Base-by-base conservation (phyloP, 2,888 invertebrate genomes). In the Brachylomia viminalis region DNA sequence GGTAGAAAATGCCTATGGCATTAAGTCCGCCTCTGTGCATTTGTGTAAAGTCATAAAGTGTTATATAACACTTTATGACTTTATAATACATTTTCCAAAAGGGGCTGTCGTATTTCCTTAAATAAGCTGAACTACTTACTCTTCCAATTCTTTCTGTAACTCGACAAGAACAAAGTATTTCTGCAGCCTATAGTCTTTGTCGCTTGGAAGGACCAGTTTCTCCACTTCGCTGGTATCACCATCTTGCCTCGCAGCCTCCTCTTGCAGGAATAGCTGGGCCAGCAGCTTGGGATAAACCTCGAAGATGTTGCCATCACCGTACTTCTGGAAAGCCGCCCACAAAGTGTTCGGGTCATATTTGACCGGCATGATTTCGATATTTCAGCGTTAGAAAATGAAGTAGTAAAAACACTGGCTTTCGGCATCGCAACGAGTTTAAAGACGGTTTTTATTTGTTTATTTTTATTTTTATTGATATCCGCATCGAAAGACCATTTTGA, bases 81-180 rank as follows among this genome's bases (percentile, higher is more conserved):
- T n/a, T n/a, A n/a, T n/a, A n/a, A n/a, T n/a, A n/a, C n/a, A n/a
- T n/a, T 45, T 30, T 17, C 15, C 17, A 42, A 42, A 6, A 65
- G 11, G 3, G 27, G 5, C 30, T 20, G 7, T 42, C 42, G 10
- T 42, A 42, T 42, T 42, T 23, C 4, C 45, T 56, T 23, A 49
- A 49, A 47, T 38, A 10, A 2, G 17, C 3, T 11, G 3, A 72
- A 33, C 33, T 45, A 87, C 90, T 86, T 94, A 90, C 86, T 80
- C 74, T 69, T 93, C 93, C 87, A 93, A 86, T 82, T 94, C 92
- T 88, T 98, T 97, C 91, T 98, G 98, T 91, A 97, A 94, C 64
- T 97, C 97, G 27, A 98, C 97, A 82, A 98, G 94, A 78, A 96
- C 95, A 90, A 97, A 98, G 90, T 98, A 98, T 90, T 98, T 97